phyloP scores from a whole-genome alignment of 2,797 vertebrate genomes.

The Cossypha heuglini region DNA sequence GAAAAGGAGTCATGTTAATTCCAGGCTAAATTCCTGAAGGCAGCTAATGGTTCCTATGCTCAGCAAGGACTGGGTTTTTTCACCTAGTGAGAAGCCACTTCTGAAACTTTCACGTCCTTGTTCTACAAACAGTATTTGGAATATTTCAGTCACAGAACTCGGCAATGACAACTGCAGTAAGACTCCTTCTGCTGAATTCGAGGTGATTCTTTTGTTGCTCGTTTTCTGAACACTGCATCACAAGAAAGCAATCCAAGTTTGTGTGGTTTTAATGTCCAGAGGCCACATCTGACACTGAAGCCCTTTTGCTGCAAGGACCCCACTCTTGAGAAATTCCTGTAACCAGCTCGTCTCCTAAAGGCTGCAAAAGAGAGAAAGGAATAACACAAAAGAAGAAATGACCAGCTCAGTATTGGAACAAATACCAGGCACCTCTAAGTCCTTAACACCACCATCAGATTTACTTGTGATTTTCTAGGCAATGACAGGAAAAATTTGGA shows the following conservation, averaged over 20 bases:
- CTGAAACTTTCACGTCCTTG: background rate
- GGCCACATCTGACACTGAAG: background rate
- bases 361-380: background rate
- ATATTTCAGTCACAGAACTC: background rate
- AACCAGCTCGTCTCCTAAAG: background rate
- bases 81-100: background rate
- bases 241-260: background rate
- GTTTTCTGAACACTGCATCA: background rate
- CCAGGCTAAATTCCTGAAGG: background rate
- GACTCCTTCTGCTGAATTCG: background rate
- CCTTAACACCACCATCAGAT: background rate
- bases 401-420: accelerated
- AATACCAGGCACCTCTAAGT: background rate
- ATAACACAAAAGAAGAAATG: background rate
- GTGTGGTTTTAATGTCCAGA: background rate
- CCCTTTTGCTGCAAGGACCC: background rate
- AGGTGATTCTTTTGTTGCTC: background rate
- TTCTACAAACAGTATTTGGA: background rate
- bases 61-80: background rate
- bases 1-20: background rate
- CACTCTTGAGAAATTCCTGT: background rate
- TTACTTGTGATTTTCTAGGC: background rate
- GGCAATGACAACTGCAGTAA: background rate
- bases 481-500: background rate
- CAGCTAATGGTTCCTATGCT: background rate